Base-by-base conservation (phyloP, 2,797 vertebrate species). In the Typhlichthys eigenmanni region DNA sequence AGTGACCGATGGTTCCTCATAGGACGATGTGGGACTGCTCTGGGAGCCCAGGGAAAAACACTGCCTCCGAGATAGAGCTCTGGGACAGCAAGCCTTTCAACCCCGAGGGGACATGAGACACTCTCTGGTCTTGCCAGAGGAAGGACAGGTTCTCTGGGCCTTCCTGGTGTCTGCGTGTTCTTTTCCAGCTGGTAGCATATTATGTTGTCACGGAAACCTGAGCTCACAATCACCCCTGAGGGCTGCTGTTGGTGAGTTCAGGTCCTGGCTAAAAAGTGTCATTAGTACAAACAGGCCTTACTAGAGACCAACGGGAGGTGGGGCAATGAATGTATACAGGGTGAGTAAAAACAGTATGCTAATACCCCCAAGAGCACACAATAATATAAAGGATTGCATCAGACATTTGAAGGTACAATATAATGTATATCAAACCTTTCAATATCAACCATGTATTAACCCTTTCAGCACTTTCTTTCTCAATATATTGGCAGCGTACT, bases 1-100 rank as follows among this genome's bases (percentile, higher is more conserved):
- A 68, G 74, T 69, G 71, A 83, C 81, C 79, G 80, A 66, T 75
- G 76, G 74, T 71, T 83, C 80, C 75, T 64, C 61, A 10, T 51
- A 34, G 52, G 47, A 72, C 17, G 47, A 71, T 55, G 67, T 46
- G 59, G 53, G 60, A 29, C 34, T 47, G 70, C 70, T 16, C 43
- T 59, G 54, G 55, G 32, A 72, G 56, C 13, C 78, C 14, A 55
- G 57, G 72, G 48, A 60, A 68, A 65, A 65, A 69, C 1, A 5
- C 52, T 32, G 13, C 16, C 53, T 2, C 24, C 12, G 13, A 17
- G 9, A 2, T 19, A 14, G 19, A 2, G 10, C 11, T 32, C 29
- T 55, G 32, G 13, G 13, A 71, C 54, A 56, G 59, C 66, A 58
- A 72, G 76, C 73, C 64, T 61, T 64, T 55, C 62, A 74, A 56